These are phyloP conservation scores for Drosophila arizonae DNA, from an alignment of 1,140 invertebrate species.

Conservation along the genomic window DNA sequence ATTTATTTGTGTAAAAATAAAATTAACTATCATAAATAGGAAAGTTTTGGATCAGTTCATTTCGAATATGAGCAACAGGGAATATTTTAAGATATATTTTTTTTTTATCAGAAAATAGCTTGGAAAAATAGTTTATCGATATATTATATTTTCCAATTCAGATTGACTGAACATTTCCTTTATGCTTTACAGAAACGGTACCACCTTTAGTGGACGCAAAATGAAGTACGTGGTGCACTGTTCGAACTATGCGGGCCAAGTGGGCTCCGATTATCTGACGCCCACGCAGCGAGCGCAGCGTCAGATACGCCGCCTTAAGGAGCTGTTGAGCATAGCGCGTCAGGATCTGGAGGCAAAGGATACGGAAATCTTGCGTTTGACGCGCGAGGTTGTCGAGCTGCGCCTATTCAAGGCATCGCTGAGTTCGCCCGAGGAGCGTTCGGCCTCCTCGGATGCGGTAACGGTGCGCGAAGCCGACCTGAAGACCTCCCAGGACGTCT, in stretches of 20 bases:
- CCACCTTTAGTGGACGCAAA: constrained; percentile 88
- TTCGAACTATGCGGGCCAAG: constrained; percentile 88
- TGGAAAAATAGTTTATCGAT: too few species aligned
- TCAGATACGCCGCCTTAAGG: constrained; percentile 89
- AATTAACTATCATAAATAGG: too few species aligned
- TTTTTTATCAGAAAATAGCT: too few species aligned
- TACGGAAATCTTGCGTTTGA: constrained; percentile 90
- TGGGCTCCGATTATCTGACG: constrained; percentile 91
- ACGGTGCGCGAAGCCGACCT: constrained; percentile 87
- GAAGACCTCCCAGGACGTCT: constrained; percentile 83
- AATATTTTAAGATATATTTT: too few species aligned
- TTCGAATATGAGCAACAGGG: too few species aligned
- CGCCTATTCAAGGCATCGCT: constrained; percentile 90
- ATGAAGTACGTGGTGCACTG: constrained; percentile 93
- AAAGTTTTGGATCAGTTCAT: too few species aligned
- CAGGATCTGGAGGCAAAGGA: constrained; percentile 91
- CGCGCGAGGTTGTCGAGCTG: constrained; percentile 91
- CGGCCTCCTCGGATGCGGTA: constrained; percentile 89
- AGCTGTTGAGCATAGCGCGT: constrained; percentile 88
- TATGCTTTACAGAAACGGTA: constrained; percentile 86
- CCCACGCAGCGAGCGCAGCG: constrained; percentile 92
- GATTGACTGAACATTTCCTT: not conserved
- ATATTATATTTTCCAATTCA: too few species aligned
- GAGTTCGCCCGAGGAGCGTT: constrained; percentile 88
- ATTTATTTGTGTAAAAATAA: too few species aligned